Evolutionary conservation across 2,113 vertebrate species (phyloP).

Genomic region (Gopherus evgoodei): DNA sequence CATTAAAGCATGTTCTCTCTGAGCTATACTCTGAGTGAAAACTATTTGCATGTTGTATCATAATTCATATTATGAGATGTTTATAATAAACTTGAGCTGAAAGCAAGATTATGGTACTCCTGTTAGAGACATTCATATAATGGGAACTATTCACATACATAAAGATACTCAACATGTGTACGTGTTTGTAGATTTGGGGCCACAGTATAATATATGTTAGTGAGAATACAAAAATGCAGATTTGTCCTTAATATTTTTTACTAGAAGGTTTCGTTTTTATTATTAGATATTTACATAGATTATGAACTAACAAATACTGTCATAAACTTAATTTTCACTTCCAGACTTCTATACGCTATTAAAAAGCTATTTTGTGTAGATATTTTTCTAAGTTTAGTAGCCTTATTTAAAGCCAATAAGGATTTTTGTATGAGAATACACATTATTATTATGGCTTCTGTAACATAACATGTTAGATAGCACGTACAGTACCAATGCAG

Average conservation of each 20-base stretch:
- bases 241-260: not conserved
- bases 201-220: not conserved
- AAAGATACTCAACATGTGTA: not conserved
- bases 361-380: not conserved
- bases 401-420: not conserved
- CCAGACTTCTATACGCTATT: not conserved
- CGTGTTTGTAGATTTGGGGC: not conserved
- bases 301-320: not conserved
- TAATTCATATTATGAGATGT: not conserved
- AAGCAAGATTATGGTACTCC: not conserved
- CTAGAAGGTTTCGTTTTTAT: not conserved
- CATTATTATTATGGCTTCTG: not conserved
- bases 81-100: not conserved
- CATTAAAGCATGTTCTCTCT: not conserved
- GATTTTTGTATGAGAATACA: not conserved
- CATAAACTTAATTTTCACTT: not conserved
- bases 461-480: not conserved
- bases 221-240: not conserved
- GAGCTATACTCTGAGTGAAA: not conserved
- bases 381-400: not conserved
- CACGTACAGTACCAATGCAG: accelerated
- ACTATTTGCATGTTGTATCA: not conserved
- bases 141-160: not conserved
- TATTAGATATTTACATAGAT: not conserved
- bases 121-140: not conserved